Conservation (phyloP, 1,140 invertebrate species). For the Schlechtendalia chinensis region DNA sequence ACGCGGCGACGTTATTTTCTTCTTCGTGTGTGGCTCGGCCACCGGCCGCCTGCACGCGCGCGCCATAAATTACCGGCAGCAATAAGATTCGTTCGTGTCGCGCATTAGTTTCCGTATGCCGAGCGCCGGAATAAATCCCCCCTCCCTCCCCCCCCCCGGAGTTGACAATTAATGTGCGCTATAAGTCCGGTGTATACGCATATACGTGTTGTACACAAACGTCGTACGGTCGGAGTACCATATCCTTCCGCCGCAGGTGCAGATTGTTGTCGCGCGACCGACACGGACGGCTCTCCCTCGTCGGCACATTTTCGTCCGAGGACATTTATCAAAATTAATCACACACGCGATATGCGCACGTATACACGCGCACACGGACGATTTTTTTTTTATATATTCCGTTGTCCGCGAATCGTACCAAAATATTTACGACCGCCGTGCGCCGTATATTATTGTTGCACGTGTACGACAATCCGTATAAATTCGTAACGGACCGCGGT, state of each 20-base stretch:
- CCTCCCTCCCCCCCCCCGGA: too few relatives aligned
- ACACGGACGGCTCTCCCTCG: too few relatives aligned
- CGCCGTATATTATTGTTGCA: not conserved
- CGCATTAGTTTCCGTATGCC: not conserved
- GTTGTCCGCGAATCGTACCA: too few relatives aligned
- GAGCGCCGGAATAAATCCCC: not conserved
- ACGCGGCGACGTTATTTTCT: constrained; percentile 20
- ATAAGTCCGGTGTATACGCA: not conserved
- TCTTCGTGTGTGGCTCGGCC: constrained; percentile 20
- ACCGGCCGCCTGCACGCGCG: not conserved
- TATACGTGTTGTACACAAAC: too few relatives aligned
- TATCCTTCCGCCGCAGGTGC: too few relatives aligned
- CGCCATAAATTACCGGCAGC: constrained; percentile 35
- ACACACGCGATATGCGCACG: not conserved
- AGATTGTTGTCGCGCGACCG: not conserved
- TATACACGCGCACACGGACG: too few relatives aligned
- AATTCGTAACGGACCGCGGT: too few relatives aligned
- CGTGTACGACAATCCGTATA: not conserved
- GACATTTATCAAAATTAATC: not conserved
- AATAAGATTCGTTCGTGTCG: constrained; percentile 30
- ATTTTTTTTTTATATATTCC: too few relatives aligned
- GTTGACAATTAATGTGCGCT: constrained; percentile 19
- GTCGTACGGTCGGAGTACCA: too few relatives aligned
- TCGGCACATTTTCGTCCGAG: not conserved
- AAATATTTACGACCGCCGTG: too few relatives aligned